These are phyloP conservation scores for Eucriotettix oculatus DNA, from an alignment of 2,888 invertebrate species.

Conservation along the genomic window DNA sequence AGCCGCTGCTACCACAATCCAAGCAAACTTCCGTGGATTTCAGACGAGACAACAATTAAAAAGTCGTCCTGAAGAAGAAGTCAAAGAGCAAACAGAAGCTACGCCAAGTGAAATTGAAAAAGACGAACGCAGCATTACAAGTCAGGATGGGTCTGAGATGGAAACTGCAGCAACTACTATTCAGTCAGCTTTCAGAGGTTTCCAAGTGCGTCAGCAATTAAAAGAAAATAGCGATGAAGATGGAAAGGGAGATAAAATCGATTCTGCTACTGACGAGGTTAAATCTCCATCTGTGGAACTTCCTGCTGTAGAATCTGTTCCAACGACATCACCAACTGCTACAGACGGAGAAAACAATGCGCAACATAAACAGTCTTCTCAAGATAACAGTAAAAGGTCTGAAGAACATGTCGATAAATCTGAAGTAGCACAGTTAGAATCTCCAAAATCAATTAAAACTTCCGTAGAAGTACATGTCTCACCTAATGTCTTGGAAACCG, in stretches of 20 bases:
- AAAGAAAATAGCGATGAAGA: background rate
- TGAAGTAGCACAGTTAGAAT: too few relatives aligned
- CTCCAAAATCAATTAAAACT: too few relatives aligned
- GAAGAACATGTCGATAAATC: too few relatives aligned
- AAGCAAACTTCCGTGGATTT: constrained; percentile 4
- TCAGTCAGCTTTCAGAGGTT: constrained; percentile 14
- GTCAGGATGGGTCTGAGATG: background rate
- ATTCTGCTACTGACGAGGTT: background rate
- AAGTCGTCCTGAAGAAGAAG: background rate
- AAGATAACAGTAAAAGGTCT: too few relatives aligned
- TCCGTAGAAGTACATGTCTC: too few relatives aligned
- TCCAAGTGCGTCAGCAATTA: constrained; percentile 11
- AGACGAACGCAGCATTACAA: background rate
- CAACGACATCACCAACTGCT: too few relatives aligned
- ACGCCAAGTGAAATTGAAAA: background rate
- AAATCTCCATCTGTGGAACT: background rate
- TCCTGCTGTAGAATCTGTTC: too few relatives aligned
- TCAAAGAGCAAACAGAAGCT: background rate
- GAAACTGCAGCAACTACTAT: constrained; percentile 11
- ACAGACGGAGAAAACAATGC: too few relatives aligned
- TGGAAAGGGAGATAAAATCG: background rate
- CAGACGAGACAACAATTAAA: constrained; percentile 3
- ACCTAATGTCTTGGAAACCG: background rate
- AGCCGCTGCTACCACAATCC: constrained; percentile 8
- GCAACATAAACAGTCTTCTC: too few relatives aligned